Base-by-base conservation (phyloP, 2,797 vertebrate species). In the Notolabrus celidotus region DNA sequence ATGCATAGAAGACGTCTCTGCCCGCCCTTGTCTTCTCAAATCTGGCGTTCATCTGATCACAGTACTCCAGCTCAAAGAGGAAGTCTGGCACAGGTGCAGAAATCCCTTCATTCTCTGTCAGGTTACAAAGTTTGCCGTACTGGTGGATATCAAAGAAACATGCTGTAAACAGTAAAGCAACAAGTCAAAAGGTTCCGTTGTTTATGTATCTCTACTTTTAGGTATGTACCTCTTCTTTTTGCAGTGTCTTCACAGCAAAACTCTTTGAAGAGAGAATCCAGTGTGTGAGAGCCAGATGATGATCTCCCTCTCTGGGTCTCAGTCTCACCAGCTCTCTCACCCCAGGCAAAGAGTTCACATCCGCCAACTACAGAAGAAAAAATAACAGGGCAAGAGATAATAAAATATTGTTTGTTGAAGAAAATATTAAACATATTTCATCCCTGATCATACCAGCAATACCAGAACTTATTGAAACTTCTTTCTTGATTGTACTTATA, bases 231-330 rank as follows among this genome's bases (percentile, higher is more conserved):
- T 98, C 95, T 10, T 95, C 93, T 83, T 96, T 99, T 77, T 93
- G 95, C 42, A 95, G 75, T 1, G 96, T 97, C 76, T 96, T 97
- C 76, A 99, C 91, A 60, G 93, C 92, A 60, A 98, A 96, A 81
- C 94, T 93, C 86, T 96, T 99, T 19, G 97, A 96, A 10, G 96
- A 97, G 3, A 99, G 95, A 75, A 97, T 94, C 98, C 98, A 99
- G 89, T 93, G 95, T 29, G 96, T 77, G 10, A 99, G 94, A 66
- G 96, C 95, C 93, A 96, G 92, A 27, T 92, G 91, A 80, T 92
- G 92, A 68, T 92, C 86, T 71, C 95, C 95, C 36, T 89, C 83
- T 68, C 93, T 91, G 43, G 89, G 87, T 43, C 87, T 91, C 27
- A 95, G 92, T 19, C 93, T 91, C 29, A 97, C 94, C 72, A 98